Evolutionary conservation across 2,113 vertebrate species (phyloP), one percentile per base, ranked within the genome.

Genomic region (Trichomycterus rosablanca): DNA sequence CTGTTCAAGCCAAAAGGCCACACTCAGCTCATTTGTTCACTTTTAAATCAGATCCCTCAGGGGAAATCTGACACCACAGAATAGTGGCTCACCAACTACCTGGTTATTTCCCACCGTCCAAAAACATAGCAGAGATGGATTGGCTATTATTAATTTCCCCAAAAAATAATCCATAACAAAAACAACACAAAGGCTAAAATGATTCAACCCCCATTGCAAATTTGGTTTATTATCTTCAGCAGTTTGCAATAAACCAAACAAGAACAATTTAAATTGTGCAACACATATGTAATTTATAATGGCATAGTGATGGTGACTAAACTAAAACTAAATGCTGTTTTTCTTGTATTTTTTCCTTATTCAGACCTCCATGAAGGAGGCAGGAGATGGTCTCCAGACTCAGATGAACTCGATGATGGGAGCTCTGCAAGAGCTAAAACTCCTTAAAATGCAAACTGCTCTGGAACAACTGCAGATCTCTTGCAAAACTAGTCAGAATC

Each of bases 321-420:
- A n/a, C n/a, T n/a, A n/a, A 46, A 35, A 42, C 26, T 22, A 39
- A 59, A 56, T 44, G 9, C 11, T 45, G 18, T 62, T 19, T 22
- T 26, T n/a, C 8, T 37, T 5, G 9, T 50, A 40, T 52, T 9
- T 39, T 66, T 74, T 50, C 74, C 43, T n/a, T 44, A 60, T 59
- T 67, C 80, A 94, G 93, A 75, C 86, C 72, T 90, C 89, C 72
- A 70, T 89, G 59, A 84, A 77, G 59, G 90, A 89, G 66, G 83
- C 87, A 0, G 76, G 86, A 1, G 88, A 86, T 46, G 83, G 88
- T 49, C 53, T 81, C 12, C 76, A 77, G 60, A 80, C 68, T 24
- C 91, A 92, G 64, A 88, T 94, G 92, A 86, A 81, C 43, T 84
- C 90, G 44, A 89, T 91, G 78, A 83, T 92, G 80, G 87, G 84